A percentile compares a stretch with the other conserved stretches of the same genome.
phyloP scores from a whole-genome alignment of 2,113 vertebrate genomes.

The Catharus bicknelli region DNA sequence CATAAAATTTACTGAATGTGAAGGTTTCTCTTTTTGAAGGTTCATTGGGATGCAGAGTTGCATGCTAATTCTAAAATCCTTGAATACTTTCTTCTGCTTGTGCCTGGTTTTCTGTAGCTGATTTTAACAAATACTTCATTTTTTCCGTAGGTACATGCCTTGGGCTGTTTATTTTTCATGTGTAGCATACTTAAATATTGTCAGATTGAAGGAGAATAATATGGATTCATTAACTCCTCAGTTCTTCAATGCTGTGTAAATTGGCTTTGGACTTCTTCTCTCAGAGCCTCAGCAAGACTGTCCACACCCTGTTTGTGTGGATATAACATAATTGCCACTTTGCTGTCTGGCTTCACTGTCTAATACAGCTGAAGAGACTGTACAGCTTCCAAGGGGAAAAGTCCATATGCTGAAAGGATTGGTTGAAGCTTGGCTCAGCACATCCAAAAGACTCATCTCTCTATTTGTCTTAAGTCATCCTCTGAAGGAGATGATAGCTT shows the following conservation, averaged over 20 bases:
- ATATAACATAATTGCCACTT: background rate
- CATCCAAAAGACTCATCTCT: background rate
- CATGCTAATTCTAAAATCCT: background rate
- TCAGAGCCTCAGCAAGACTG: background rate
- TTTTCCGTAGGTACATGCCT: background rate
- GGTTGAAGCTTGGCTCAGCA: background rate
- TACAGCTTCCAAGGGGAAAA: background rate
- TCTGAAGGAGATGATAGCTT: background rate
- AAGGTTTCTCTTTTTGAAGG: background rate
- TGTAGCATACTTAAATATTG: background rate
- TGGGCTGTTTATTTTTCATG: background rate
- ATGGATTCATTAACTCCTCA: background rate
- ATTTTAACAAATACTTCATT: background rate
- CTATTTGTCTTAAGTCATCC: background rate
- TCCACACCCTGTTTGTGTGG: background rate
- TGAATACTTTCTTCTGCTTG: background rate
- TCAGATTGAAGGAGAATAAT: background rate
- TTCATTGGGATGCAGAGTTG: background rate
- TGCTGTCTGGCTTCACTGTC: background rate
- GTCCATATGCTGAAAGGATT: background rate
- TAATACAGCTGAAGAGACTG: background rate
- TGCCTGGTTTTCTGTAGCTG: background rate
- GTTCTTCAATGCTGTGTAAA: background rate
- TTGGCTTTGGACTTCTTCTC: background rate
- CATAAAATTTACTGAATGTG: background rate